These are phyloP conservation scores for Leptoteleia sp. DNA, from an alignment of 1,140 invertebrate species.

Conservation along the genomic window DNA sequence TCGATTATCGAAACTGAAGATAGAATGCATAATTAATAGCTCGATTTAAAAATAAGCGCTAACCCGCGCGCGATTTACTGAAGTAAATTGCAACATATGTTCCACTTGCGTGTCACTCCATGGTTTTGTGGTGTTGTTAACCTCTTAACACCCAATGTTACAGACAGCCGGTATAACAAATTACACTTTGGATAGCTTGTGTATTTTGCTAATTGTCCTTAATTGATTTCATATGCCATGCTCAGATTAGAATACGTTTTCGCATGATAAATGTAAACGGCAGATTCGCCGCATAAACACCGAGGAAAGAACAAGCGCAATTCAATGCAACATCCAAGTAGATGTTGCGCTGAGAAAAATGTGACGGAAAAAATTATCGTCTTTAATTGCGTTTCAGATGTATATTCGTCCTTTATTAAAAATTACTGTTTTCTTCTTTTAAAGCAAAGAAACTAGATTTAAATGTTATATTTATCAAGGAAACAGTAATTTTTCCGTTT, in stretches of 20 bases:
- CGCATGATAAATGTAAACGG: constrained; percentile 21
- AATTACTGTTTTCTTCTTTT: no score
- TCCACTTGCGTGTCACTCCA: constrained; percentile 39
- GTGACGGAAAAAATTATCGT: no score
- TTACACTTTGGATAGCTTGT: constrained; percentile 52
- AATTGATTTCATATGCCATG: constrained; percentile 59
- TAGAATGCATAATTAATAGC: constrained; percentile 32
- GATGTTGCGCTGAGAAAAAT: no score
- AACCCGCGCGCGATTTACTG: constrained; percentile 16
- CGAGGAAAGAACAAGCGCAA: no score
- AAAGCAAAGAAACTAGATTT: no score
- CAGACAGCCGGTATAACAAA: constrained; percentile 58
- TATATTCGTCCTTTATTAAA: no score
- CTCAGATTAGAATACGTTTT: constrained; percentile 49
- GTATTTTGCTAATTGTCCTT: constrained; percentile 59
- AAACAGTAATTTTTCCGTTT: no score
- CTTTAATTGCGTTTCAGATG: no score
- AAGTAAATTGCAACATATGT: constrained; percentile 44
- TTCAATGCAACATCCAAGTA: no score
- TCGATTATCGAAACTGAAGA: constrained; percentile 25
- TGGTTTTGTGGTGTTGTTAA: constrained; percentile 60
- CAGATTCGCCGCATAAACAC: no score
- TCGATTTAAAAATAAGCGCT: constrained; percentile 23
- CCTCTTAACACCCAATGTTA: constrained; percentile 60
- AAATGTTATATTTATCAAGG: no score